phyloP scores from a whole-genome alignment of 2,113 vertebrate genomes.

The human (Homo sapiens) region GRCh38 chr7:5586501-5587000 shows the following conservation, averaged over 20 bases:
- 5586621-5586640: neutral
- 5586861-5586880: neutral
- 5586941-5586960: neutral
- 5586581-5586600: neutral
- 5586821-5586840: slow-evolving; percentile 43
- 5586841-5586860: fast-evolving
- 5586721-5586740: neutral
- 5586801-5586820: slow-evolving; percentile 76
- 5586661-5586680: fast-evolving
- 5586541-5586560: fast-evolving
- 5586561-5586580: fast-evolving
- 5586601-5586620: neutral
- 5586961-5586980: neutral
- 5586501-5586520: fast-evolving
- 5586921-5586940: neutral
- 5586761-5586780: slow-evolving; percentile 55
- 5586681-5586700: neutral
- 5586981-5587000: neutral
- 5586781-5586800: slow-evolving; percentile 52
- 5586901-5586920: fast-evolving
- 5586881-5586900: neutral
- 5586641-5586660: neutral
- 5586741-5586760: slow-evolving; percentile 38
- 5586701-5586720: neutral
- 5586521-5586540: fast-evolving